Percentiles rank a stretch among this genome's conserved stretches.
phyloP scores from a whole-genome alignment of 2,113 vertebrate species.

The Misgurnus mizolepis region DNA sequence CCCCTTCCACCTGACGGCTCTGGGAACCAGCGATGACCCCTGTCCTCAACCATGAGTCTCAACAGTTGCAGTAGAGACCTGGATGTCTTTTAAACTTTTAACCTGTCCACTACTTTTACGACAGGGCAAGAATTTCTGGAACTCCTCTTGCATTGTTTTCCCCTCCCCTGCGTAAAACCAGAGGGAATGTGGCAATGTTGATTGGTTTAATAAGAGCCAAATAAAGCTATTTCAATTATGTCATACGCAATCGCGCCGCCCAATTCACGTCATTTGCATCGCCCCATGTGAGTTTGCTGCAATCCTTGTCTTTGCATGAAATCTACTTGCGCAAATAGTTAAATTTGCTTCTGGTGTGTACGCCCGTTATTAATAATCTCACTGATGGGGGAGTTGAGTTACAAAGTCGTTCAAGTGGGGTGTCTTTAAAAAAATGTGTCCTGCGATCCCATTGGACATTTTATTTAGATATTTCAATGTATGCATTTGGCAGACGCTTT shows the following conservation, averaged over 20 bases:
- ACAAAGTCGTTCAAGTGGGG: not conserved
- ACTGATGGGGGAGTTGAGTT: not conserved
- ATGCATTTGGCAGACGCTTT: no score
- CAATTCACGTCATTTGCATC: no score
- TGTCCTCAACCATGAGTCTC: constrained; percentile 25
- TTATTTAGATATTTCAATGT: not conserved
- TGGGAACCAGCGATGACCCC: constrained; percentile 39
- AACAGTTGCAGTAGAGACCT: constrained; percentile 34
- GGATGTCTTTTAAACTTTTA: constrained; percentile 64
- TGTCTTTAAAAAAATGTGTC: no score
- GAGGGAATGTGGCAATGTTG: constrained; percentile 32
- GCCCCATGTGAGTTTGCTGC: no score
- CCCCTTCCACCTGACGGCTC: constrained; percentile 27
- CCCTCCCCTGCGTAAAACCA: constrained; percentile 33
- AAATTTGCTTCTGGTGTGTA: no score
- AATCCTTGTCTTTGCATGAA: no score
- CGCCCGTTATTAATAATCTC: no score
- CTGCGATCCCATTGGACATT: not conserved
- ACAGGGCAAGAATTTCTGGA: constrained; percentile 60
- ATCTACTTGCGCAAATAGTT: no score
- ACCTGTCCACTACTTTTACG: constrained; percentile 60
- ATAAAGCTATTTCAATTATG: not conserved
- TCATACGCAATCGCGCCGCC: no score
- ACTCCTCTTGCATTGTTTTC: constrained; percentile 51
- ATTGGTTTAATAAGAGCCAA: constrained; percentile 6